Evolutionary conservation across 2,888 invertebrate species (phyloP), one percentile per base, ranked within the genome.

Genomic region (Eupithecia insigniata): DNA sequence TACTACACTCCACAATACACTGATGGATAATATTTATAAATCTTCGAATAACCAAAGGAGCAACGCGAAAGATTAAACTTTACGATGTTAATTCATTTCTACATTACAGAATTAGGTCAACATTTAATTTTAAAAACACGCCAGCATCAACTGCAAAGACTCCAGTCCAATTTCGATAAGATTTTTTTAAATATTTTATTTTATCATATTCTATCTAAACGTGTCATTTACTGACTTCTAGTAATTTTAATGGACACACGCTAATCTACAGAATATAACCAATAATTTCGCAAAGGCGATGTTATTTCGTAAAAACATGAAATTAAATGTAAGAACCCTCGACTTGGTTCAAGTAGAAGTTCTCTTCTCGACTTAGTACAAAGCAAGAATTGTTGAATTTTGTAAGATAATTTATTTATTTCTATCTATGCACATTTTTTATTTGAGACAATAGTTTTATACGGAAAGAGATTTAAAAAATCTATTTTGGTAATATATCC

Each of bases 181-280:
- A 43, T 70, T 76, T 76, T 51, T 51, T 51, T 51, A 46, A 46
- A 76, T 77, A 77, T 76, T 76, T 78, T 76, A 70, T 82, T 79
- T 81, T 80, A 81, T 82, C 78, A 80, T 79, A 76, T 60, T 79
- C 79, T 83, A 82, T 82, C 85, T 84, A 85, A 79, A 82, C 67
- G 81, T 83, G 81, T 82, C 68, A 64, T 46, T 78, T 82, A 81
- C 76, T 79, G 78, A 79, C 75, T 69, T 70, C 83, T 85, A 87
- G 80, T 79, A 79, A 60, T 83, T 82, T 80, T 82, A 85, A 84
- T 86, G 87, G 88, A 88, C 88, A 87, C 87, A 83, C 81, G 79
- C 86, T 87, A 85, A 81, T 77, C 85, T 86, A 87, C 83, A 79
- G 79, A 83, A 80, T 78, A 76, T 82, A 81, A 84, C 81, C 82